phyloP scores from a whole-genome alignment of 2,797 vertebrate genomes.

The Scarus forsteni region DNA sequence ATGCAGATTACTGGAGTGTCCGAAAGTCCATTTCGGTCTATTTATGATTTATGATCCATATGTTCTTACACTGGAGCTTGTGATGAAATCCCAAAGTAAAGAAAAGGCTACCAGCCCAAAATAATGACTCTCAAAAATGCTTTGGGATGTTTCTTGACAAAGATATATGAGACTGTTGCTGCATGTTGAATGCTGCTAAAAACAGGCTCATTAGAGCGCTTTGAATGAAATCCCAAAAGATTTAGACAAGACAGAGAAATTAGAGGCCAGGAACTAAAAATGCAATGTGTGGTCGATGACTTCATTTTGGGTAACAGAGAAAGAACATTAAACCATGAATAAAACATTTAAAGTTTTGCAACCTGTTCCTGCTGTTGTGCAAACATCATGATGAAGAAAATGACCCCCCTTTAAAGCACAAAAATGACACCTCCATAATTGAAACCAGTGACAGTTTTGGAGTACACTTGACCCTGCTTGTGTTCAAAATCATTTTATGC shows the following conservation, averaged over 20 bases:
- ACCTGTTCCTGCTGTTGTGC: not conserved
- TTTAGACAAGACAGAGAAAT: constrained; percentile 6
- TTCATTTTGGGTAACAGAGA: constrained; percentile 3
- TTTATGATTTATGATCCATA: too few species aligned
- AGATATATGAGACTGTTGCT: too few species aligned
- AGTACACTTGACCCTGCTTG: constrained; percentile 48
- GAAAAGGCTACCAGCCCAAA: too few species aligned
- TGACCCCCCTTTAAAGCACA: constrained; percentile 35
- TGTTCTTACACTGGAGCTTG: too few species aligned
- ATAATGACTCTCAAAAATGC: too few species aligned
- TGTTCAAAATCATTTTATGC: constrained; percentile 55
- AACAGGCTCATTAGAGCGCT: constrained; percentile 7
- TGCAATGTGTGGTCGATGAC: constrained; percentile 15
- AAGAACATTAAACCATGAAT: constrained; percentile 25
- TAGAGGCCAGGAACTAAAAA: not conserved
- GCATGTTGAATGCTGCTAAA: too few species aligned
- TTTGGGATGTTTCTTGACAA: too few species aligned
- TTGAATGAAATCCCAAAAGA: constrained; percentile 27
- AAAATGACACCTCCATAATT: constrained; percentile 37
- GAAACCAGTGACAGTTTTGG: constrained; percentile 49
- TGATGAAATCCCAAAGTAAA: too few species aligned
- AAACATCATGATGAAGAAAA: constrained; percentile 12
- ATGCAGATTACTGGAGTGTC: too few species aligned
- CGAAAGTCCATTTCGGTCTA: too few species aligned
- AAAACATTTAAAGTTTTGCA: not conserved